Evolutionary conservation across 2,113 vertebrate genomes (phyloP).

Genomic region (Misgurnus mizolepis): DNA sequence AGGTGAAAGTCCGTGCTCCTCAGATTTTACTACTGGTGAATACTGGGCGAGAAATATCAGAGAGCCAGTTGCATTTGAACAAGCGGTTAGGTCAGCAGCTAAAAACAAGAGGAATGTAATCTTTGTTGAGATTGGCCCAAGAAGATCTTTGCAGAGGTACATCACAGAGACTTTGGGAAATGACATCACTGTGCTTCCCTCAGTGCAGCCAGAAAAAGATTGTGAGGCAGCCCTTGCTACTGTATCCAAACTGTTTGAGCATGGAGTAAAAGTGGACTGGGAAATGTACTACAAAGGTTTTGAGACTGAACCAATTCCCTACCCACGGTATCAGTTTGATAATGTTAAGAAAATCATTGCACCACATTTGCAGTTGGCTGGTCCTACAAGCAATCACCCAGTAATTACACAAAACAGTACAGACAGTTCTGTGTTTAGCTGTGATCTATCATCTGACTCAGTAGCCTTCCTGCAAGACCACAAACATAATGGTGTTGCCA

Average conservation of each 20-base stretch:
- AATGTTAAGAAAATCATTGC: conserved; percentile 64
- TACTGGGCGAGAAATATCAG: conserved; percentile 80
- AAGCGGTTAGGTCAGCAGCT: conserved; percentile 65
- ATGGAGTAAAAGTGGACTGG: conserved; percentile 79
- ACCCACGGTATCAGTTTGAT: conserved; percentile 83
- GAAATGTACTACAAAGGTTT: conserved; percentile 72
- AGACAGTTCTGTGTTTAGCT: conserved; percentile 68
- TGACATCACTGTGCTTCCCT: conserved; percentile 68
- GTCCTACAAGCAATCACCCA: conserved; percentile 65
- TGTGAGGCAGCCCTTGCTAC: conserved; percentile 68
- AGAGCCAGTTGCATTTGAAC: conserved; percentile 79
- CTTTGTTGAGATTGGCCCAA: conserved; percentile 85
- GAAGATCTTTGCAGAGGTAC: conserved; percentile 74
- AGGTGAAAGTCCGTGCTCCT: conserved; percentile 63
- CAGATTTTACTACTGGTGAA: conserved; percentile 58
- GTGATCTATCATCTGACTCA: conserved; percentile 66
- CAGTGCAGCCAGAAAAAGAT: conserved; percentile 73
- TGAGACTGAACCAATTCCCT: conserved; percentile 69
- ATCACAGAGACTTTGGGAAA: conserved; percentile 80
- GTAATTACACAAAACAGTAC: conserved; percentile 68
- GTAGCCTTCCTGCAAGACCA: conserved; percentile 77
- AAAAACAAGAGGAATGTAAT: conserved; percentile 67
- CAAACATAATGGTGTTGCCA: conserved; percentile 73
- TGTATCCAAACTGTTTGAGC: conserved; percentile 77
- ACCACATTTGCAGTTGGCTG: conserved; percentile 56